Evolutionary conservation across 1,140 invertebrate species (phyloP).

Genomic region (Drosophila carrolli): DNA sequence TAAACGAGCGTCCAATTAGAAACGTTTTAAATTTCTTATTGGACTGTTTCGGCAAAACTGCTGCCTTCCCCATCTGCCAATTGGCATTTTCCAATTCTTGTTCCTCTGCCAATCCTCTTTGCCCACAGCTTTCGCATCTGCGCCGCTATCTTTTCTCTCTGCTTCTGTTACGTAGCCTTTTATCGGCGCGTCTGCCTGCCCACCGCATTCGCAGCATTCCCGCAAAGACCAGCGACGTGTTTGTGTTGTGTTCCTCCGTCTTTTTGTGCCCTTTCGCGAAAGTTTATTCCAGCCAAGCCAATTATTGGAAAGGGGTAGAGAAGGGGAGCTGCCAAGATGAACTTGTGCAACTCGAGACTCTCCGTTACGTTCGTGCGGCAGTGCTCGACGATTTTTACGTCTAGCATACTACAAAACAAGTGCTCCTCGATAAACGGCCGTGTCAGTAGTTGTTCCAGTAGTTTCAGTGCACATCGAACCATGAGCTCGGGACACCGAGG

Average conservation of each 20-base stretch:
- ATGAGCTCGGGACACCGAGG: conserved; percentile 19
- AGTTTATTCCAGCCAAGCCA: not conserved
- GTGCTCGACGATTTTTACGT: conserved; percentile 71
- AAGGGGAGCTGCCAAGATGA: conserved; percentile 42
- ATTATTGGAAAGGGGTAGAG: not conserved
- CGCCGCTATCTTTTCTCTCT: conserved; percentile 8
- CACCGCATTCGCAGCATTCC: conserved; percentile 62
- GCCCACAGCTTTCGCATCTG: conserved; percentile 48
- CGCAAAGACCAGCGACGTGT: conserved; percentile 32
- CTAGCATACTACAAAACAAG: conserved; percentile 28
- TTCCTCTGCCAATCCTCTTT: conserved; percentile 17
- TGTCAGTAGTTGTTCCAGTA: conserved; percentile 15
- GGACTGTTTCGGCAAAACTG: not conserved
- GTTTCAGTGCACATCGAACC: conserved; percentile 12
- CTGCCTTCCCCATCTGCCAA: not conserved
- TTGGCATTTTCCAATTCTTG: conserved; percentile 1
- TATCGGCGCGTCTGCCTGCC: conserved; percentile 40
- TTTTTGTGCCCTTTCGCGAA: conserved; percentile 6
- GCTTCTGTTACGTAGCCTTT: conserved; percentile 68
- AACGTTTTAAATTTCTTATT: conserved; percentile 19
- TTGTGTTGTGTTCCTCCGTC: conserved; percentile 47
- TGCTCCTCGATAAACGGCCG: conserved; percentile 14
- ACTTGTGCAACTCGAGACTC: conserved; percentile 71
- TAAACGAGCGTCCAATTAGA: conserved; percentile 20
- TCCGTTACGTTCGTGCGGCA: conserved; percentile 64